These are phyloP conservation scores for Sylvicola cinctus DNA, from an alignment of 2,888 invertebrate species.

Conservation along the genomic window DNA sequence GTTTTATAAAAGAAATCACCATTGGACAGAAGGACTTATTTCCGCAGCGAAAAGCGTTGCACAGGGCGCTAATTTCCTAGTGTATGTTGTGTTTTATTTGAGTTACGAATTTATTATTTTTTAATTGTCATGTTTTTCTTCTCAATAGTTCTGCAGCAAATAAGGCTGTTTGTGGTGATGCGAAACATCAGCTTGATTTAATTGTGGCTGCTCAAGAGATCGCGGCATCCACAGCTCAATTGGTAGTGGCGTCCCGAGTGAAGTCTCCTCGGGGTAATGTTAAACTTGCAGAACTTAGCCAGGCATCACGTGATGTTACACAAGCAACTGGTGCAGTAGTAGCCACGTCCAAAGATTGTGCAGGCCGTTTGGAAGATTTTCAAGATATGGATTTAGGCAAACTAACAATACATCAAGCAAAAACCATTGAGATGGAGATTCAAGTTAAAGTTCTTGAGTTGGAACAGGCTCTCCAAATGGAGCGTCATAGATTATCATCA, in stretches of 20 bases:
- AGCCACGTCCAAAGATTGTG: conserved; percentile 79
- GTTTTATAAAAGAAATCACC: conserved; percentile 94
- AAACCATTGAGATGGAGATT: conserved; percentile 92
- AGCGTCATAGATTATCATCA: conserved; percentile 65
- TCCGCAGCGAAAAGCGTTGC: conserved; percentile 97
- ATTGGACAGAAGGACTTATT: conserved; percentile 97
- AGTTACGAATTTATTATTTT: conserved; percentile 1
- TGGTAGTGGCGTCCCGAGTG: conserved; percentile 91
- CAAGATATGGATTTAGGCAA: conserved; percentile 80
- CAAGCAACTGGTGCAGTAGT: conserved; percentile 82
- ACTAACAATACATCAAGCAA: conserved; percentile 81
- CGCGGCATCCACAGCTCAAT: conserved; percentile 86
- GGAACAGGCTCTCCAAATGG: conserved; percentile 75
- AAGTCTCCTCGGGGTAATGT: conserved; percentile 73
- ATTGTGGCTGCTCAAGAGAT: conserved; percentile 95
- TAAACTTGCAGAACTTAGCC: conserved; percentile 59
- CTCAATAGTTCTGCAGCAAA: conserved; percentile 80
- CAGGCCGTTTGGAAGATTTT: conserved; percentile 68
- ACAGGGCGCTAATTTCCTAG: conserved; percentile 79
- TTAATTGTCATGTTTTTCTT: conserved; percentile 7
- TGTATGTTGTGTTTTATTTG: conserved; percentile 37
- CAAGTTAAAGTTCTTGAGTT: conserved; percentile 87
- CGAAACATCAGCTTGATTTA: conserved; percentile 51
- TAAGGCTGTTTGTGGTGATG: conserved; percentile 65
- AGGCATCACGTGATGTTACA: conserved; percentile 75